Evolutionary conservation across 2,888 invertebrate species (phyloP).

Genomic region (Lottia gigantea): DNA sequence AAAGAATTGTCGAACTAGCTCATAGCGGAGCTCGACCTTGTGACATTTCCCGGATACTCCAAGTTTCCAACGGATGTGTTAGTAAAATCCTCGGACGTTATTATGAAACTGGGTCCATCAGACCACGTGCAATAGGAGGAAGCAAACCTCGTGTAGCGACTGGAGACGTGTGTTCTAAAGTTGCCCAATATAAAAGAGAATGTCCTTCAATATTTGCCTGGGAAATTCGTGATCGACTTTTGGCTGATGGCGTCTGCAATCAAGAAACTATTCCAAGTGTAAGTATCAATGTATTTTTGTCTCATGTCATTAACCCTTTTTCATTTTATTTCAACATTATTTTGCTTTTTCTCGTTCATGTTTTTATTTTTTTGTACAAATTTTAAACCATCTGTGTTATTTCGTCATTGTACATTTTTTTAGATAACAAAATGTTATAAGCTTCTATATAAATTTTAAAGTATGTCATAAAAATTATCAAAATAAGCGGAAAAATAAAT

Average conservation of each 20-base stretch:
- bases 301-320: too few relatives aligned
- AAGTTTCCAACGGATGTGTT: constrained; percentile 97
- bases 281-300: constrained; percentile 69
- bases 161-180: constrained; percentile 93
- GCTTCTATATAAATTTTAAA: too few relatives aligned
- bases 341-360: too few relatives aligned
- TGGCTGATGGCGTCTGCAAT: constrained; percentile 90
- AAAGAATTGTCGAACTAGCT: constrained; percentile 93
- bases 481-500: too few relatives aligned
- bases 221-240: constrained; percentile 92
- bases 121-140: constrained; percentile 94
- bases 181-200: constrained; percentile 91
- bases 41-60: constrained; percentile 93
- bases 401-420: too few relatives aligned
- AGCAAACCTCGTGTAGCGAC: constrained; percentile 97
- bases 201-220: constrained; percentile 97
- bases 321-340: too few relatives aligned
- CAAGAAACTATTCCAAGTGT: constrained; percentile 83
- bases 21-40: constrained; percentile 94
- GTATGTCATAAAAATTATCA: too few relatives aligned
- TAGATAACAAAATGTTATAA: too few relatives aligned
- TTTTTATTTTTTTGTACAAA: too few relatives aligned
- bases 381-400: too few relatives aligned
- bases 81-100: constrained; percentile 97
- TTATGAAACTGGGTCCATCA: constrained; percentile 95